Conservation (phyloP, 1,140 invertebrate species). For the Drosophila navojoa region DNA sequence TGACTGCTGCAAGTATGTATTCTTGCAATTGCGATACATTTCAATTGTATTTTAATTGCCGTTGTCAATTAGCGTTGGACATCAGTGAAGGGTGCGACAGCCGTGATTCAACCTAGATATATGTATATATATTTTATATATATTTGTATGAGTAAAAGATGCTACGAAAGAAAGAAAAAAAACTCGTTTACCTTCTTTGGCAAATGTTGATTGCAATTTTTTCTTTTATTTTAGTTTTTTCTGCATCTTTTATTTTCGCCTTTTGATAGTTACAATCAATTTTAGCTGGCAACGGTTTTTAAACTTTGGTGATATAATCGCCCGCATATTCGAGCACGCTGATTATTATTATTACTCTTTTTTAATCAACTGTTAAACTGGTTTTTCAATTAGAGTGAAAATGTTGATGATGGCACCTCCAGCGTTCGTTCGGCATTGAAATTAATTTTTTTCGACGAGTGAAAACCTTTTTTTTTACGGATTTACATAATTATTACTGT, state of each 20-base stretch:
- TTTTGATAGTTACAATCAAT: slow-evolving; percentile 75
- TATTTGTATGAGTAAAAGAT: slow-evolving; percentile 34
- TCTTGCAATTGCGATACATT: slow-evolving; percentile 69
- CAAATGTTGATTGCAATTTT: slow-evolving; percentile 61
- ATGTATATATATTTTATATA: neutral
- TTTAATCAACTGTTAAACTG: slow-evolving; percentile 81
- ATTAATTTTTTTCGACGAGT: slow-evolving; percentile 56
- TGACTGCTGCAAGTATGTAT: no score
- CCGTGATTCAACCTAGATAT: slow-evolving; percentile 20
- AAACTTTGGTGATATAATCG: slow-evolving; percentile 69
- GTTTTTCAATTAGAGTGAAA: slow-evolving; percentile 82
- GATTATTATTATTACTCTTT: slow-evolving; percentile 69
- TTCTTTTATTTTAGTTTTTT: slow-evolving; percentile 5
- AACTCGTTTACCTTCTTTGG: slow-evolving; percentile 70
- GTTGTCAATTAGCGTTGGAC: slow-evolving; percentile 43
- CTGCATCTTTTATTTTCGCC: slow-evolving; percentile 6
- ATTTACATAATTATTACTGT: slow-evolving; percentile 72
- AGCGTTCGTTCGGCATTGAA: slow-evolving; percentile 42
- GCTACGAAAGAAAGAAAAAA: slow-evolving; percentile 72
- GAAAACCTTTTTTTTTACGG: slow-evolving; percentile 75
- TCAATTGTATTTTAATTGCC: slow-evolving; percentile 64
- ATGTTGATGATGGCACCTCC: slow-evolving; percentile 77
- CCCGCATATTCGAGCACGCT: slow-evolving; percentile 38
- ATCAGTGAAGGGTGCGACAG: slow-evolving; percentile 54
- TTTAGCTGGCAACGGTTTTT: slow-evolving; percentile 48